phyloP scores from a whole-genome alignment of 2,113 vertebrate species.

The Lasiurus borealis region DNA sequence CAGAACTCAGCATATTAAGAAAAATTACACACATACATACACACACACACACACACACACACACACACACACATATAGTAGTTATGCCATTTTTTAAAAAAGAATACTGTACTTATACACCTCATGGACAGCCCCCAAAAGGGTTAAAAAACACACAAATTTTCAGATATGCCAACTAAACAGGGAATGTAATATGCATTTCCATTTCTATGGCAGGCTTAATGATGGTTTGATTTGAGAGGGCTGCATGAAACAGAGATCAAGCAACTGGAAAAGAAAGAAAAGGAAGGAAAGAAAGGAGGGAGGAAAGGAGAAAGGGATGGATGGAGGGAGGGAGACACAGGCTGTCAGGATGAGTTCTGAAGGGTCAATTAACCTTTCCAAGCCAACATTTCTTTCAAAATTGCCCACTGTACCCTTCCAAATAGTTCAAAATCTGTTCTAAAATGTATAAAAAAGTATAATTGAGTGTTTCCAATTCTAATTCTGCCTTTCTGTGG shows the following conservation, averaged over 20 bases:
- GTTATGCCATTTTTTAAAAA: not conserved
- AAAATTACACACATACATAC: not conserved
- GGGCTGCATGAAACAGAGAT: not conserved
- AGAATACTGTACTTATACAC: not conserved
- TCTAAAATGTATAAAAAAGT: not conserved
- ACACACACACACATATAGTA: not conserved
- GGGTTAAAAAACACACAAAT: conserved; percentile 6
- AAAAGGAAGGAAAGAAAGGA: not conserved
- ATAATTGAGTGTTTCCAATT: not conserved
- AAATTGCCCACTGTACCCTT: not conserved
- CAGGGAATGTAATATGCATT: conserved; percentile 45
- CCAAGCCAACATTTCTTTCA: not conserved
- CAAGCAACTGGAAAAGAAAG: conserved; percentile 13
- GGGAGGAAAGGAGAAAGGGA: not conserved
- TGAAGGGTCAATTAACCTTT: conserved; percentile 12
- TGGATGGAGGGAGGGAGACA: not conserved
- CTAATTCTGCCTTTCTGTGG: not conserved
- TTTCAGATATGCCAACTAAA: conserved; percentile 54
- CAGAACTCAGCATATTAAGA: not conserved
- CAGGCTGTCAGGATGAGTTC: not conserved
- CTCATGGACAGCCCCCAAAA: not conserved
- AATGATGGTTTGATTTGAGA: conserved; percentile 15
- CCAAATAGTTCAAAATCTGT: not conserved
- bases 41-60: not conserved
- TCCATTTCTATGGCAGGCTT: conserved; percentile 47